A percentile compares a stretch with the other conserved stretches of the same genome.
Conservation (phyloP, 2,113 vertebrate species). For the Todiramphus saurophagus region DNA sequence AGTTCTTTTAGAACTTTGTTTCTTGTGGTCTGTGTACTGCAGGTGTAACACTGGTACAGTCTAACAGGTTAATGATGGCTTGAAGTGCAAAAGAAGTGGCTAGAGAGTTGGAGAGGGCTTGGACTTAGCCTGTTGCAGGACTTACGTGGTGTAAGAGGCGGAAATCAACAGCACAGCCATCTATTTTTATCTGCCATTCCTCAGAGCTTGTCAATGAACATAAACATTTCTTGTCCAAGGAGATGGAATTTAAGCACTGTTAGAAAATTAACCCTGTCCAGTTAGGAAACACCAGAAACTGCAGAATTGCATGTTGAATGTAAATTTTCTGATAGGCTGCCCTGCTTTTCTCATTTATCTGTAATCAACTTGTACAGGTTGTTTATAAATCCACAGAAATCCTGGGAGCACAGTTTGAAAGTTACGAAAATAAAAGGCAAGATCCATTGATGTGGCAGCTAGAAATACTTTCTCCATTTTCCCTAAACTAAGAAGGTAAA, state of each 20-base stretch:
- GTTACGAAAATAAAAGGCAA: neutral
- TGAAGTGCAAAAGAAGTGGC: neutral
- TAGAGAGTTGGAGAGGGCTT: neutral
- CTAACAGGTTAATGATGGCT: neutral
- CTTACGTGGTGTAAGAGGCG: accelerated
- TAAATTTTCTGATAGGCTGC: neutral
- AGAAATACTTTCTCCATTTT: neutral
- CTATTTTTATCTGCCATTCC: neutral
- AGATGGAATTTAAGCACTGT: neutral
- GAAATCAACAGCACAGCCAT: neutral
- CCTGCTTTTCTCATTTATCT: neutral
- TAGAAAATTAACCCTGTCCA: neutral
- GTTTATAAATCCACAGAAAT: neutral
- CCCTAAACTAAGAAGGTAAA: neutral
- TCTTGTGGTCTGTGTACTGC: neutral
- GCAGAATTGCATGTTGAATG: neutral
- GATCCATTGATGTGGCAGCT: neutral
- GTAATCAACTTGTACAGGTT: neutral
- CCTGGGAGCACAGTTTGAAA: neutral
- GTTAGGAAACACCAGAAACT: neutral
- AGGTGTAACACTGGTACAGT: neutral
- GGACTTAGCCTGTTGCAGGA: neutral
- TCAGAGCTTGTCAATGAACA: neutral
- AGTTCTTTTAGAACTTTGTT: neutral
- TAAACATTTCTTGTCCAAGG: neutral